Conservation (phyloP, 2,888 invertebrate genomes). For the Oscheius sp. region DNA sequence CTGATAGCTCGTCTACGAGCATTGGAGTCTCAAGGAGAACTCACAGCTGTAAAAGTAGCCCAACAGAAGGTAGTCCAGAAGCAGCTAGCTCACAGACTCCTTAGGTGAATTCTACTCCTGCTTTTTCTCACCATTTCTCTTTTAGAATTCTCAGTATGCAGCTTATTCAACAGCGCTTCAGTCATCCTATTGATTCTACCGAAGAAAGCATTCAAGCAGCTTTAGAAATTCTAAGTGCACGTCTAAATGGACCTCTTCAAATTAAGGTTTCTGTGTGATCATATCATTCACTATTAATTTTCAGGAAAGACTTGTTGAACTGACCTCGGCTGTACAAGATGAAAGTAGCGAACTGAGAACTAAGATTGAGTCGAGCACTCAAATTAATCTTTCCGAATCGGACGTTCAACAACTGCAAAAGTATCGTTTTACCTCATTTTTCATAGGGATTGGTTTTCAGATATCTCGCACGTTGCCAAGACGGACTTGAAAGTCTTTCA, state of each 20-base stretch:
- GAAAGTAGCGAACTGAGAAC: conserved; percentile 5
- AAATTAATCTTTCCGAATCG: conserved; percentile 17
- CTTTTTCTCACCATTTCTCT: no score
- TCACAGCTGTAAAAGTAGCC: conserved; percentile 17
- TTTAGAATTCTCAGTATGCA: conserved; percentile 50
- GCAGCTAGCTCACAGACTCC: conserved; percentile 33
- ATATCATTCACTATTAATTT: neutral
- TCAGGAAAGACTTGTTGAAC: conserved; percentile 17
- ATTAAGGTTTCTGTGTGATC: conserved; percentile 80
- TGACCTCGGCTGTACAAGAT: conserved; percentile 14
- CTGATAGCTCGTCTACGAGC: neutral
- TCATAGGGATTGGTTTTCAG: conserved; percentile 14
- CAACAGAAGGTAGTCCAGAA: conserved; percentile 32
- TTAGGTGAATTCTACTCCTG: conserved; percentile 11
- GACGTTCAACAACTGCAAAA: conserved; percentile 37
- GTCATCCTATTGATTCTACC: conserved; percentile 49
- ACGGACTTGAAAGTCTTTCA: conserved; percentile 40
- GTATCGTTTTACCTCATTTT: neutral
- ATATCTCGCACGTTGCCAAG: conserved; percentile 42
- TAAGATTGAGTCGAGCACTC: neutral
- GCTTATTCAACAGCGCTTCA: conserved; percentile 47
- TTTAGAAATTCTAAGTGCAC: conserved; percentile 86
- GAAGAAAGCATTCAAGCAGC: conserved; percentile 82
- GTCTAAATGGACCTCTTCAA: conserved; percentile 90
- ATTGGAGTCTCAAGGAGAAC: conserved; percentile 10